Percentiles rank a stretch among this genome's conserved stretches.
These are phyloP conservation scores for Peromyscus polionotus DNA, from an alignment of 2,113 vertebrate species.

Conservation along the genomic window DNA sequence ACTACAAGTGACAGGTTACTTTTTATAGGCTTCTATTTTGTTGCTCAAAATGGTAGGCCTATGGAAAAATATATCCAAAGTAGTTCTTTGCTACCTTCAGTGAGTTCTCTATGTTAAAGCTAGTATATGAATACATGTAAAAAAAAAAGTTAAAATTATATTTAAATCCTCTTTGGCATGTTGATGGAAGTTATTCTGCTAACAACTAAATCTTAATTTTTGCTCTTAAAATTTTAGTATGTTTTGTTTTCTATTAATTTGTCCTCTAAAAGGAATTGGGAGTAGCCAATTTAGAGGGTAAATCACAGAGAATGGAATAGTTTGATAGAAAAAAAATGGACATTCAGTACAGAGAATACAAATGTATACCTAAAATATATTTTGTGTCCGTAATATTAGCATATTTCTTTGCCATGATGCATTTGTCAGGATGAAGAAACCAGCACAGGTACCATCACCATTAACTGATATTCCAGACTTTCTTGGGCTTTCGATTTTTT, in stretches of 20 bases:
- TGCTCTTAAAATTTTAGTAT: constrained; percentile 56
- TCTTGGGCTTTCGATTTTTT: constrained; percentile 58
- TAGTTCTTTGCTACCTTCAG: background rate
- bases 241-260: constrained; percentile 5
- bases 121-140: constrained; percentile 33
- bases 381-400: constrained; percentile 23
- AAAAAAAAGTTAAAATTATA: constrained; percentile 48
- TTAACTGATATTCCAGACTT: constrained; percentile 43
- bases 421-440: constrained; percentile 56
- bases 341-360: constrained; percentile 19
- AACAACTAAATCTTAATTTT: constrained; percentile 47
- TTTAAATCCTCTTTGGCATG: constrained; percentile 54
- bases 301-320: constrained; percentile 34
- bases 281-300: background rate
- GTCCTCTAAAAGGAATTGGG: background rate
- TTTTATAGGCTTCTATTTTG: constrained; percentile 53
- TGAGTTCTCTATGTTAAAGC: constrained; percentile 13
- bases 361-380: background rate
- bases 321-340: constrained; percentile 42
- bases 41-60: background rate
- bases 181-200: constrained; percentile 27
- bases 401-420: constrained; percentile 20
- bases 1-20: constrained; percentile 25
- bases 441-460: background rate
- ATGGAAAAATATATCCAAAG: constrained; percentile 23